A percentile compares a stretch with the other conserved stretches of the same genome.
Conservation (phyloP, 2,888 invertebrate genomes). For the Serrognathus titanus region DNA sequence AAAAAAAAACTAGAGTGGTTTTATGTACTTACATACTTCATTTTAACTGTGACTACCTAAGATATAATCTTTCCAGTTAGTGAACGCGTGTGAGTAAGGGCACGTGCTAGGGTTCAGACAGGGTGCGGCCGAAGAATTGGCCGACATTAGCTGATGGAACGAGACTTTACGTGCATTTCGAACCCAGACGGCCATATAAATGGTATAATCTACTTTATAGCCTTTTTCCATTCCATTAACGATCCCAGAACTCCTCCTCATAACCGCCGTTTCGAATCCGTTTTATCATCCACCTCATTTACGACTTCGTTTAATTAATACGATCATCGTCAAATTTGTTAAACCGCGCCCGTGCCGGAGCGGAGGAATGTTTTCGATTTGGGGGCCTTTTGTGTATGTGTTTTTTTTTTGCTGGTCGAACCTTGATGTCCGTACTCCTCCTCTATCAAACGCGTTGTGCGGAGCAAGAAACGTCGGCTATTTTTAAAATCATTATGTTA, state of each 20-base stretch:
- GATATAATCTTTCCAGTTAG: too few relatives aligned
- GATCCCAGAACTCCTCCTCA: not conserved
- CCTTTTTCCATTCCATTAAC: not conserved
- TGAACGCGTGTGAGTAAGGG: not conserved
- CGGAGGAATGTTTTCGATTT: too few relatives aligned
- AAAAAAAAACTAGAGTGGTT: too few relatives aligned
- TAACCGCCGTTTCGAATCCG: not conserved
- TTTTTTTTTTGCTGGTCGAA: too few relatives aligned
- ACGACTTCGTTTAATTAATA: too few relatives aligned
- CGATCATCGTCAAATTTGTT: too few relatives aligned
- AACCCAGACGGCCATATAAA: not conserved
- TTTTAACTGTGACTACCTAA: too few relatives aligned
- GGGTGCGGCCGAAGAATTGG: not conserved
- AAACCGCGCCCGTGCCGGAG: too few relatives aligned
- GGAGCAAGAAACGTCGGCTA: not conserved
- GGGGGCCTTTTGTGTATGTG: too few relatives aligned
- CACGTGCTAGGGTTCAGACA: not conserved
- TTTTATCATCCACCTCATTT: too few relatives aligned
- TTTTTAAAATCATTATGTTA: slow-evolving; percentile 1
- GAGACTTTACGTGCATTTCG: not conserved
- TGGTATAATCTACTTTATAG: not conserved
- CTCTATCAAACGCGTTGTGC: not conserved
- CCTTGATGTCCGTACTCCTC: not conserved
- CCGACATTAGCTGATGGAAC: not conserved
- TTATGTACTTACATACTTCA: too few relatives aligned